Conservation (phyloP, 2,113 vertebrate genomes). For the Archocentrus centrarchus region DNA sequence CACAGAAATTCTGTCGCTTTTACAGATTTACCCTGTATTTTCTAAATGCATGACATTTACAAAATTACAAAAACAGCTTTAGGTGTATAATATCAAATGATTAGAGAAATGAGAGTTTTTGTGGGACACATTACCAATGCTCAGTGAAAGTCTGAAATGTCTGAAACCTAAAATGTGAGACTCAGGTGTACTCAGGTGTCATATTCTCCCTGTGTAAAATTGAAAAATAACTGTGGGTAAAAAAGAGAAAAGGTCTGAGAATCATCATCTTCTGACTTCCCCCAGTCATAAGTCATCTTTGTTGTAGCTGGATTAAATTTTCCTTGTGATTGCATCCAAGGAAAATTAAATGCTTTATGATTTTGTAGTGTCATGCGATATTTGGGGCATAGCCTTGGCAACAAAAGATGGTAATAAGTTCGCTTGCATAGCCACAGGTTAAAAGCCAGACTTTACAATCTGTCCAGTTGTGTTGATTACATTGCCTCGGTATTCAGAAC, state of each 20-base stretch:
- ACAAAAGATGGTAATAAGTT: not conserved
- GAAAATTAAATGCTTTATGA: not conserved
- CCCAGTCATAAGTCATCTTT: not conserved
- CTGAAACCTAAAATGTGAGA: not conserved
- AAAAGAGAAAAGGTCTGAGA: not conserved
- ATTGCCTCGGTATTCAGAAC: not conserved
- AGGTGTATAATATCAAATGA: too few species aligned
- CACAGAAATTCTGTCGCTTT: not conserved
- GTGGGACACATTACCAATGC: not conserved
- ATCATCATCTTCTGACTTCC: not conserved
- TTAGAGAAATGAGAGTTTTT: not conserved
- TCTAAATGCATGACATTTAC: not conserved
- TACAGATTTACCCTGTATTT: not conserved
- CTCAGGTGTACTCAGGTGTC: not conserved
- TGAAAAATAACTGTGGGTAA: not conserved
- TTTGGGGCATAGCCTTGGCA: not conserved
- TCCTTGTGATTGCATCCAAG: fast-evolving
- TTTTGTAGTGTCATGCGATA: not conserved
- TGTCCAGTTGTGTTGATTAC: too few species aligned
- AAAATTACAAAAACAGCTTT: not conserved
- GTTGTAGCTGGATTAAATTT: not conserved
- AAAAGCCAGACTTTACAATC: not conserved
- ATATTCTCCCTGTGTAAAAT: not conserved
- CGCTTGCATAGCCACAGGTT: not conserved
- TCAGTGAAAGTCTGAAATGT: not conserved